These are phyloP conservation scores for Drosophila nr. perissopoda DNA, from an alignment of 2,888 invertebrate genomes.

Conservation along the genomic window DNA sequence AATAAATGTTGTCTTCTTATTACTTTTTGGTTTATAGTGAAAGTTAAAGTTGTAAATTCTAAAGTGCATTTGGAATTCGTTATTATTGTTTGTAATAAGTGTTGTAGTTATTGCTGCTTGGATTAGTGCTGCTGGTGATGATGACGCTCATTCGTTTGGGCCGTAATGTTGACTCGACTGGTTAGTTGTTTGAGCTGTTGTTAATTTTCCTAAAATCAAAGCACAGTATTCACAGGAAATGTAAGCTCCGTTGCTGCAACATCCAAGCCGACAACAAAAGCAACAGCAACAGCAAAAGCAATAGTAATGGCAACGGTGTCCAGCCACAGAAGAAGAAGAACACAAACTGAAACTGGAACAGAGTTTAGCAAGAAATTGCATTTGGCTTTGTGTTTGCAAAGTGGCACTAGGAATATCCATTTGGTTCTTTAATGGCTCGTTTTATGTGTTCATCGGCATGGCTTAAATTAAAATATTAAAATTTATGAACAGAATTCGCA, in stretches of 20 bases:
- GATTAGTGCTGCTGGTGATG: constrained; percentile 61
- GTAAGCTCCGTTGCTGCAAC: constrained; percentile 69
- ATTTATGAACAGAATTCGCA: constrained; percentile 67
- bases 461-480: constrained; percentile 78
- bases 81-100: background rate
- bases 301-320: constrained; percentile 15
- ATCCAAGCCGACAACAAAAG: constrained; percentile 25
- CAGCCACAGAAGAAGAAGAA: constrained; percentile 29
- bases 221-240: constrained; percentile 81
- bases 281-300: background rate
- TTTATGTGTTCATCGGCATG: constrained; percentile 74
- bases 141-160: constrained; percentile 78
- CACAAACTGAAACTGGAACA: constrained; percentile 47
- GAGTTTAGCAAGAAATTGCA: constrained; percentile 55
- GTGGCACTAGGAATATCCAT: constrained; percentile 36
- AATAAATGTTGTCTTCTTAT: background rate
- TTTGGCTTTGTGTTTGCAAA: constrained; percentile 50
- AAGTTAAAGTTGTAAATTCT: background rate
- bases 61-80: constrained; percentile 38
- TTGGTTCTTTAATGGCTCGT: constrained; percentile 62
- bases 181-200: constrained; percentile 76
- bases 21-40: background rate
- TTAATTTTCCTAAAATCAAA: constrained; percentile 81
- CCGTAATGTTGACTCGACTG: constrained; percentile 78
- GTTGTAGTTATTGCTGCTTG: constrained; percentile 43